Evolutionary conservation across 92 coral and sea anemone species (phyloP), one percentile per base, ranked within the genome.

Genomic region (Porites evermanni): DNA sequence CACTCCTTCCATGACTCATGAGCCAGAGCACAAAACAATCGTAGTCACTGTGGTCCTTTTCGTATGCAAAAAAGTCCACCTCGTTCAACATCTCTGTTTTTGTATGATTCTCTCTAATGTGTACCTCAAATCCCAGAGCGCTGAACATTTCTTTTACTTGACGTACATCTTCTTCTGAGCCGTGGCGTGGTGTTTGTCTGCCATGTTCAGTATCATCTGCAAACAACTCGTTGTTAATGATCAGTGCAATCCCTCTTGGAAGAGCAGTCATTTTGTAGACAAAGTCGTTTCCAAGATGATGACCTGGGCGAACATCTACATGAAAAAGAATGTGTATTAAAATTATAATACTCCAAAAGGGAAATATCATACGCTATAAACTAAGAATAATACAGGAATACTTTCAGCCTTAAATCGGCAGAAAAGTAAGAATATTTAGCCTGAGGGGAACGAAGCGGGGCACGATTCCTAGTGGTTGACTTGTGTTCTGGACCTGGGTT

Each of bases 1-100:
- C 19, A 6, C 79, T 82, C 24, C 52, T 44, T 2, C 98, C 98
- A 86, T 95, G 97, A 63, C 97, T 95, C 95, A 95, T 91, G 16
- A 95, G 82, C 24, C 89, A 90, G 13, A 89, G 64, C 8, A 93
- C 95, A 72, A 91, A 88, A 63, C 98, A 91, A 66, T 95, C 94
- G 51, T 87, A 23, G 24, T 23, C 24, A 52, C 85, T 84, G 77
- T 86, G 87, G 61, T 93, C 90, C 16, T 17, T 32, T 23, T 23
- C 24, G 12, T 53, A 21, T 24, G 44, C 56, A 7, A 76, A 19
- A 17, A 53, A 16, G 18, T 63, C 12, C 0, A 94, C 70, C 14
- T 66, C 16, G 2, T 65, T 29, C 14, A 0, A 3, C 29, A 92
- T 75, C 18, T 90, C 83, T 24, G 80, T 47, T 21, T 78, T 74